phyloP scores from a whole-genome alignment of 2,113 vertebrate genomes.

The Psophia crepitans region DNA sequence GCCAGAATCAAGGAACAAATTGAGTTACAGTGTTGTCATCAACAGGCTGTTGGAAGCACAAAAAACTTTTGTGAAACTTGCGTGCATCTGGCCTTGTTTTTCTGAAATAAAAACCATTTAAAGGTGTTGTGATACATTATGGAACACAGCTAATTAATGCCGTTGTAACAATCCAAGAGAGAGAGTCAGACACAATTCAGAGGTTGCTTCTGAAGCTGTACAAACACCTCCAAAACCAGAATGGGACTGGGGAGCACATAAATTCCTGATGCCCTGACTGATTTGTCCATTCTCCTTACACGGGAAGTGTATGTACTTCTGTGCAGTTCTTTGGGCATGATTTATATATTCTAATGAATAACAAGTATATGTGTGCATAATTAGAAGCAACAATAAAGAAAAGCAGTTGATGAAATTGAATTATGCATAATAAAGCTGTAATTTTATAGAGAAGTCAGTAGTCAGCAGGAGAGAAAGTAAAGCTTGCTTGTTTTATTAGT shows the following conservation, averaged over 20 bases:
- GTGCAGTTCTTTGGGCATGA: neutral
- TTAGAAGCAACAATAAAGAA: slow-evolving; percentile 38
- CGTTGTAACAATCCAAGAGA: neutral
- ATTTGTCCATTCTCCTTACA: neutral
- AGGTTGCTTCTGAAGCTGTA: neutral
- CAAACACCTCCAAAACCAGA: neutral
- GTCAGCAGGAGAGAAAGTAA: neutral
- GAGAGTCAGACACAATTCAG: neutral
- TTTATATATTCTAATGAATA: slow-evolving; percentile 8
- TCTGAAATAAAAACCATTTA: neutral
- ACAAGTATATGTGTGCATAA: neutral
- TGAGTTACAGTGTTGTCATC: neutral
- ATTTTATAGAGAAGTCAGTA: neutral
- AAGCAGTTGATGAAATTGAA: slow-evolving; percentile 18
- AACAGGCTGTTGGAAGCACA: neutral
- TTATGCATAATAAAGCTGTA: neutral
- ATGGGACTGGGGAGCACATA: neutral
- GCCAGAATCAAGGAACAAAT: neutral
- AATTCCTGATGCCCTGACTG: neutral
- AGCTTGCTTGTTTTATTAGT: neutral
- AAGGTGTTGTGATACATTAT: neutral
- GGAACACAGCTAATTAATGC: neutral
- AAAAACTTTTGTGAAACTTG: no score
- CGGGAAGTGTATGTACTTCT: neutral
- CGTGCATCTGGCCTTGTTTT: neutral